Evolutionary conservation across 2,888 invertebrate genomes (phyloP), one percentile per base, ranked within the genome.

Genomic region (Dryadula phaetusa): DNA sequence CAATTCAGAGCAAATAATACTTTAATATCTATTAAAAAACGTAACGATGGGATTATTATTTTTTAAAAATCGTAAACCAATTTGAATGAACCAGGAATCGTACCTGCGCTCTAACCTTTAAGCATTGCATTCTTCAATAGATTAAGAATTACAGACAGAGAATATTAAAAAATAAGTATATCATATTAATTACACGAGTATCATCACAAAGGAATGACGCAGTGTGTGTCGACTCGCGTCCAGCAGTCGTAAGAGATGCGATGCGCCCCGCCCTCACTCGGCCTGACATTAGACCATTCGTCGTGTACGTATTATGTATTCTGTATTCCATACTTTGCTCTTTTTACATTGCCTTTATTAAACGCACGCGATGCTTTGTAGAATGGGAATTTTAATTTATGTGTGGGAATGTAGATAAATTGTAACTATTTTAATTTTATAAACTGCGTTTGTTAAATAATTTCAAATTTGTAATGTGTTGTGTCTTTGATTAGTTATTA

Each of bases 181-280:
- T 12, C 0, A 37, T 12, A 12, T 10, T 37, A 37, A 12, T 37
- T 37, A 37, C 37, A 3, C 37, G 12, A 12, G 37, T 2, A 32
- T n/a, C 1, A 47, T 34, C 6, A 46, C 16, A 14, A 58, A 69
- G 70, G 73, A 78, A 78, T 77, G 74, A 67, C 69, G 67, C 72
- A 74, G 64, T 78, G 78, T 77, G 67, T 28, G 54, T 10, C 62
- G 65, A 25, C 61, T 37, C 61, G 46, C 70, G 71, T 70, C 69
- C 69, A 63, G 70, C 74, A 70, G 75, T 76, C 76, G 76, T 78
- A 79, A 77, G 76, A 75, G 76, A 73, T 71, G 69, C 69, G 73
- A 69, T 65, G 71, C 67, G 74, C 74, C 68, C 74, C 79, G 78
- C 79, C 77, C 76, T 67, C 73, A 62, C 67, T 72, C 71, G 64